These are phyloP conservation scores for Urechis unicinctus DNA, from an alignment of 2,888 invertebrate species.

Conservation along the genomic window DNA sequence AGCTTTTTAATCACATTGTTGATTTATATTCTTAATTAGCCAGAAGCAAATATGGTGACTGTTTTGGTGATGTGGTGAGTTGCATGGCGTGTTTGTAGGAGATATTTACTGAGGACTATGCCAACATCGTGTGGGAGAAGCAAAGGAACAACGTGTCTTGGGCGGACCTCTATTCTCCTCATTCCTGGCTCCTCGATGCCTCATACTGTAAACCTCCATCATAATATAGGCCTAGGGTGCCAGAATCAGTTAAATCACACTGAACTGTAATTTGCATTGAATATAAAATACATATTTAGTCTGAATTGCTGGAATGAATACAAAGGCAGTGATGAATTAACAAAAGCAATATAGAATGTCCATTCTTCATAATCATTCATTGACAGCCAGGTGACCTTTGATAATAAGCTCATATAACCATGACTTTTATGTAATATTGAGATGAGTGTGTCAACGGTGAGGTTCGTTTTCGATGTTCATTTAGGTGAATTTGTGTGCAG, in stretches of 20 bases:
- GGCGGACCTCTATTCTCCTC: constrained; percentile 37
- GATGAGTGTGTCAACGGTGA: background rate
- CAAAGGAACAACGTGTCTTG: constrained; percentile 33
- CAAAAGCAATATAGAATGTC: too few relatives aligned
- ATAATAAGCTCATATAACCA: background rate
- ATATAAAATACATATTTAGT: too few relatives aligned
- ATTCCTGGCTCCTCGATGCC: constrained; percentile 28
- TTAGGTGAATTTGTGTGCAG: constrained; percentile 22
- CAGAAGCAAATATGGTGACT: background rate
- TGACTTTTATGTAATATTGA: background rate
- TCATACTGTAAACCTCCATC: constrained; percentile 26
- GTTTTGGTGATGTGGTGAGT: background rate
- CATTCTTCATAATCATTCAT: too few relatives aligned
- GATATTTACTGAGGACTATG: constrained; percentile 27
- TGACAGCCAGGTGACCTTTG: too few relatives aligned
- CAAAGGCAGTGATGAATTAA: too few relatives aligned
- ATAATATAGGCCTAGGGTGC: too few relatives aligned
- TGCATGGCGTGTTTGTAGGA: constrained; percentile 21
- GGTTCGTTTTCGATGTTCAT: too few relatives aligned
- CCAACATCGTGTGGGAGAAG: constrained; percentile 27
- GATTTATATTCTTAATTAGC: background rate
- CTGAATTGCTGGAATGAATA: background rate
- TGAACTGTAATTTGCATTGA: too few relatives aligned
- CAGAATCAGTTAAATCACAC: too few relatives aligned
- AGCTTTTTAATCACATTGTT: background rate